Conservation (phyloP, 2,888 invertebrate genomes). For the Melieria crassipennis region DNA sequence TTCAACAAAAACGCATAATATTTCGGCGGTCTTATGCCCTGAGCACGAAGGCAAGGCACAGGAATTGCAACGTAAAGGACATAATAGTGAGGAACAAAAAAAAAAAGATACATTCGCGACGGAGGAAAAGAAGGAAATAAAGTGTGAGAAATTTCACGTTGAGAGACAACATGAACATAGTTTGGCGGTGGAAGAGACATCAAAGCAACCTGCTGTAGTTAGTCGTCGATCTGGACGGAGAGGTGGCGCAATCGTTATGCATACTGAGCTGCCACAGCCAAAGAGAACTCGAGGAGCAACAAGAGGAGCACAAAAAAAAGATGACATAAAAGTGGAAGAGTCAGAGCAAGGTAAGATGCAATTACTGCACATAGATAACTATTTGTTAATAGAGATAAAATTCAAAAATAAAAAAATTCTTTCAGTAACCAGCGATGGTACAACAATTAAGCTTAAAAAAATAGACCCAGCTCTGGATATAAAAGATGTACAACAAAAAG, state of each 20-base stretch:
- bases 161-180: no score
- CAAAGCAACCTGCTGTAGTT: conserved; percentile 1
- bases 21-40: neutral
- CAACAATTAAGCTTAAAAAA: no score
- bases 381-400: no score
- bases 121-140: conserved; percentile 43
- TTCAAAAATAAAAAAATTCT: no score
- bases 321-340: conserved; percentile 28
- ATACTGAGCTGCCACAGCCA: conserved; percentile 52
- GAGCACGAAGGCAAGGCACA: conserved; percentile 29
- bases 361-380: no score
- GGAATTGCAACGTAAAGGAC: conserved; percentile 55
- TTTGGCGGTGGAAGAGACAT: no score
- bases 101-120: conserved; percentile 37
- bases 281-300: conserved; percentile 52
- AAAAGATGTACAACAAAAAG: no score
- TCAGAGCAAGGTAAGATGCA: no score
- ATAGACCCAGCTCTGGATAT: no score
- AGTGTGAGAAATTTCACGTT: conserved; percentile 39
- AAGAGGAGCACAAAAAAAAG: conserved; percentile 40
- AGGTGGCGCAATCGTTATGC: conserved; percentile 51
- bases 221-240: conserved; percentile 57
- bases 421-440: no score
- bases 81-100: conserved; percentile 53
- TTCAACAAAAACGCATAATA: conserved; percentile 9